Conservation (phyloP, 2,888 invertebrate species). For the Lasioglossum lativentre region DNA sequence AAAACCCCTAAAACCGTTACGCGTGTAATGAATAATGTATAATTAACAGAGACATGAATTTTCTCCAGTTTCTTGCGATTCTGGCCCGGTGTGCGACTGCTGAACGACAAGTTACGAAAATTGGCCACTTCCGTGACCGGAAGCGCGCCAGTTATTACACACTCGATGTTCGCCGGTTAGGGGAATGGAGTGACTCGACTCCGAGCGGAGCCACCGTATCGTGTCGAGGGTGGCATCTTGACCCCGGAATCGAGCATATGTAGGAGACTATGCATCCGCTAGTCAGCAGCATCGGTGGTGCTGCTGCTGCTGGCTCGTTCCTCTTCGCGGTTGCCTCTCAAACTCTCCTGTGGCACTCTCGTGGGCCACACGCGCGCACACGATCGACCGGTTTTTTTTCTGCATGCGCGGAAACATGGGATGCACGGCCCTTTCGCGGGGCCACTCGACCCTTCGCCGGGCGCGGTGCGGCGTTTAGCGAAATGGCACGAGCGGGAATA, state of each 20-base stretch:
- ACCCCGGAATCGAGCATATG: conserved; percentile 59
- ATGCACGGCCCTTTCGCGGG: conserved; percentile 3
- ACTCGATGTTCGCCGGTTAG: conserved; percentile 24
- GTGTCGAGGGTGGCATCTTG: conserved; percentile 70
- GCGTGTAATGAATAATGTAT: neutral
- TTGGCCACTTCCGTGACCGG: conserved; percentile 12
- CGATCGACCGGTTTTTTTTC: conserved; percentile 15
- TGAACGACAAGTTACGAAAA: neutral
- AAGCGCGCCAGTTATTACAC: conserved; percentile 41
- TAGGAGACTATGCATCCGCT: conserved; percentile 58
- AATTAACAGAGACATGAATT: neutral
- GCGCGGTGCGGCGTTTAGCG: neutral
- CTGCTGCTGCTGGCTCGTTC: neutral
- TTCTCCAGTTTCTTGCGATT: neutral
- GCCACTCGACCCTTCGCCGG: conserved; percentile 11
- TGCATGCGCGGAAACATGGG: neutral
- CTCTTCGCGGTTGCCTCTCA: conserved; percentile 11
- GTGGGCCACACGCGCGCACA: neutral
- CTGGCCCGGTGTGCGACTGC: neutral
- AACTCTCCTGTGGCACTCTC: neutral
- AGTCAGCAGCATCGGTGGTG: conserved; percentile 63
- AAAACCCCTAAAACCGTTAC: neutral
- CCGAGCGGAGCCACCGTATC: conserved; percentile 37
- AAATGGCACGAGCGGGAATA: conserved; percentile 8
- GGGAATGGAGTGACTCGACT: conserved; percentile 26